A percentile compares a stretch with the other conserved stretches of the same genome.
Conservation (phyloP, 2,113 vertebrate genomes). For the Pipa parva region DNA sequence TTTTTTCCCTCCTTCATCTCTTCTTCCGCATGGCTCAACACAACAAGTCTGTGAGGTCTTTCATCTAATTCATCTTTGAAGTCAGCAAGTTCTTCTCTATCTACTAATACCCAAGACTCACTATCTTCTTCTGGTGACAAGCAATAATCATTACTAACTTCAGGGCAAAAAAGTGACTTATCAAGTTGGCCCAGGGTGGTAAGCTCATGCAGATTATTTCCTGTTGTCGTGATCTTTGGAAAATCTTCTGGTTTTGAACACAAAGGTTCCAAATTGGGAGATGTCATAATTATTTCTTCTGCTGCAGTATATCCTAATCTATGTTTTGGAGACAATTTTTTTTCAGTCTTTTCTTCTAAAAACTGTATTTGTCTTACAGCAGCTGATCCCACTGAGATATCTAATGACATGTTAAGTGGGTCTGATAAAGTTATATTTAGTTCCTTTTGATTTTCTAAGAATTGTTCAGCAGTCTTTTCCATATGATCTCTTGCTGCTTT, state of each 20-base stretch:
- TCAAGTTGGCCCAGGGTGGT: no score
- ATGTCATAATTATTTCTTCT: neutral
- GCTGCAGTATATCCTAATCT: no score
- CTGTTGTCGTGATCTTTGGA: no score
- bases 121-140: neutral
- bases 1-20: neutral
- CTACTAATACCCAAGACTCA: slow-evolving; percentile 24
- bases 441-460: no score
- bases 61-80: slow-evolving; percentile 13
- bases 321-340: no score
- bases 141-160: neutral
- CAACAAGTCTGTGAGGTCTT: slow-evolving; percentile 2
- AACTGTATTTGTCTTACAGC: no score
- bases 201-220: no score
- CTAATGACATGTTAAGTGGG: no score
- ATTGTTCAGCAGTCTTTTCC: no score
- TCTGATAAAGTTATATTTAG: neutral
- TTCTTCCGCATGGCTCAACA: slow-evolving; percentile 13
- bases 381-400: no score
- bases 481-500: no score
- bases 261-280: neutral
- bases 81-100: slow-evolving; percentile 18
- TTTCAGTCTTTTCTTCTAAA: no score
- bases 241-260: neutral
- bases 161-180: neutral